phyloP scores from a whole-genome alignment of 2,888 invertebrate genomes.

The Callyntrura guangdongensis region DNA sequence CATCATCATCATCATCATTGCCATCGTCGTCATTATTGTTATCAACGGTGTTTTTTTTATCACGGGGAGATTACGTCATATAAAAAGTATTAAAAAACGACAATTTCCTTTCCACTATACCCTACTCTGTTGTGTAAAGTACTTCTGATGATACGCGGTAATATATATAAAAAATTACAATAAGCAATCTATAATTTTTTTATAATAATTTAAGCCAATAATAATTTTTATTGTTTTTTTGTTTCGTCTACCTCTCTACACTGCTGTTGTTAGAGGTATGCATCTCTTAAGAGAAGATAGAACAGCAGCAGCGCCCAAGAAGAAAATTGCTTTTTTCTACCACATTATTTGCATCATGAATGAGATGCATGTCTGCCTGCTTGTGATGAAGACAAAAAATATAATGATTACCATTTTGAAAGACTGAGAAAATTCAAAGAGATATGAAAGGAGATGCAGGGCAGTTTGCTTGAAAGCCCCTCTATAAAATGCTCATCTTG shows the following conservation, averaged over 20 bases:
- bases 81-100: not conserved
- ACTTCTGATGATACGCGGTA: too few species aligned
- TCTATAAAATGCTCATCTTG: not conserved
- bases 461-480: not conserved
- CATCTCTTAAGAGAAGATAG: not conserved
- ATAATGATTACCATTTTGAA: slow-evolving; percentile 3
- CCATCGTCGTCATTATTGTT: not conserved
- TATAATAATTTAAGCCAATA: slow-evolving; percentile 34
- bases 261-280: not conserved
- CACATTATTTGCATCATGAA: slow-evolving; percentile 11
- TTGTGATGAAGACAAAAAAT: not conserved
- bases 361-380: slow-evolving; percentile 3
- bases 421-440: not conserved
- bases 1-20: not conserved
- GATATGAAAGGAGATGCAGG: not conserved
- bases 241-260: not conserved
- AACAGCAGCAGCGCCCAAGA: not conserved
- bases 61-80: not conserved
- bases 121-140: not conserved
- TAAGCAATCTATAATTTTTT: not conserved
- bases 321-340: slow-evolving; percentile 57
- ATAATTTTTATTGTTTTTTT: slow-evolving; percentile 64
- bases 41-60: not conserved
- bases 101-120: not conserved
- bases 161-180: not conserved